These are phyloP conservation scores for Phalera bucephala DNA, from an alignment of 2,888 invertebrate genomes.

Conservation along the genomic window DNA sequence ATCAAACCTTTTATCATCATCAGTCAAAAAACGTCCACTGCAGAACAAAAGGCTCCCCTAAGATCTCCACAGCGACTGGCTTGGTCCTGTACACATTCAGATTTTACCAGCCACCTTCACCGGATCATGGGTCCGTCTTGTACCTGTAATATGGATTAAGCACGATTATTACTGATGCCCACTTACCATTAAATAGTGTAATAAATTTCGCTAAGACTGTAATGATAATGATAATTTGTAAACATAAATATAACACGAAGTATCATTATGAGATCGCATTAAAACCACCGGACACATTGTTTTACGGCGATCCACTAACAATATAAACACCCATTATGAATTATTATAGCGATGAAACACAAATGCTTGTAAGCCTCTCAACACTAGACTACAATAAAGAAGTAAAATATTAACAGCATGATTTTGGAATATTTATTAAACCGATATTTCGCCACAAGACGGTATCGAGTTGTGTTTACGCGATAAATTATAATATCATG, in stretches of 20 bases:
- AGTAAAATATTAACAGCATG: constrained; percentile 17
- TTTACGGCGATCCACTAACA: constrained; percentile 10
- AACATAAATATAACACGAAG: neutral
- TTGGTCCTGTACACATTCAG: no score
- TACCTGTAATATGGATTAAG: no score
- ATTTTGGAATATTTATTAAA: constrained; percentile 22
- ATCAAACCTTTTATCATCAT: no score
- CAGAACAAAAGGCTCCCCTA: no score
- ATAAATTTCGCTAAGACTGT: no score
- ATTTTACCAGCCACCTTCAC: no score
- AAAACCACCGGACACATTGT: constrained; percentile 1
- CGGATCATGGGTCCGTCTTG: no score
- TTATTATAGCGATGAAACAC: constrained; percentile 23
- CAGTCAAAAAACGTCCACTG: no score
- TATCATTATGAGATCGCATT: neutral
- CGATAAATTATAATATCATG: constrained; percentile 73
- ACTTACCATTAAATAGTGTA: no score
- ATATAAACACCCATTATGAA: constrained; percentile 17
- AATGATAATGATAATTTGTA: no score
- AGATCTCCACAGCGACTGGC: no score
- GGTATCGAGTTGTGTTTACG: constrained; percentile 50
- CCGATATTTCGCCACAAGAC: constrained; percentile 11
- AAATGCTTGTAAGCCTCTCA: constrained; percentile 21
- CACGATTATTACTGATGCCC: no score
- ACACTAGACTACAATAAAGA: constrained; percentile 26